Conservation (phyloP, 2,797 vertebrate genomes). For the Spinus olivaceus region DNA sequence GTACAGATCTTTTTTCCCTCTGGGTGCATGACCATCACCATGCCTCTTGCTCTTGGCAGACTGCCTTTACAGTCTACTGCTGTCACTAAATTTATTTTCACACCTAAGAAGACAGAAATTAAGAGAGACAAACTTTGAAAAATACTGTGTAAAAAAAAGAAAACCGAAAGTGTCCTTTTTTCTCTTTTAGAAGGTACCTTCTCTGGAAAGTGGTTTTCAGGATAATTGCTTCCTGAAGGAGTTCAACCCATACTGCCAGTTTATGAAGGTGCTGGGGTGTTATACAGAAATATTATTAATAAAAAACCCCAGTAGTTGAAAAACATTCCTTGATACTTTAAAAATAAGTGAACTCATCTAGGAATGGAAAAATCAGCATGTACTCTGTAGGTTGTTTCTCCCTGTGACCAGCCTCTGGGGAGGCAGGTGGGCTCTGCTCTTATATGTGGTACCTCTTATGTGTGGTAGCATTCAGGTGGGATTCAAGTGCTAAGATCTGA, state of each 20-base stretch:
- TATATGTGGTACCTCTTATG: rapidly evolving
- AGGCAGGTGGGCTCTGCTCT: background rate
- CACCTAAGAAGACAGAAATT: background rate
- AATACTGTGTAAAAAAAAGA: background rate
- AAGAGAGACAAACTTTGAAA: background rate
- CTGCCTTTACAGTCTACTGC: background rate
- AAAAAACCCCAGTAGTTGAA: background rate
- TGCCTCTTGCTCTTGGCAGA: background rate
- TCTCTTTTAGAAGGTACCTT: background rate
- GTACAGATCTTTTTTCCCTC: background rate
- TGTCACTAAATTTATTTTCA: background rate
- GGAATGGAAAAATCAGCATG: background rate
- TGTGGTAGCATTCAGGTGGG: background rate
- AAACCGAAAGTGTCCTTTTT: background rate
- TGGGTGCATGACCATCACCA: background rate
- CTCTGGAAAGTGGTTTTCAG: background rate
- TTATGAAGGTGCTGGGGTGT: background rate
- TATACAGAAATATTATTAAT: background rate
- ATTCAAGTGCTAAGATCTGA: background rate
- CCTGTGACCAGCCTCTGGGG: background rate
- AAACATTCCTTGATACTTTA: background rate
- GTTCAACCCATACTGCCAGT: background rate
- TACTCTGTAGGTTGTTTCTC: background rate
- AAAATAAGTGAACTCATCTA: background rate
- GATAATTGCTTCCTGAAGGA: background rate